Conservation (phyloP, 2,797 vertebrate genomes). For the Pyrocephalus nanus region DNA sequence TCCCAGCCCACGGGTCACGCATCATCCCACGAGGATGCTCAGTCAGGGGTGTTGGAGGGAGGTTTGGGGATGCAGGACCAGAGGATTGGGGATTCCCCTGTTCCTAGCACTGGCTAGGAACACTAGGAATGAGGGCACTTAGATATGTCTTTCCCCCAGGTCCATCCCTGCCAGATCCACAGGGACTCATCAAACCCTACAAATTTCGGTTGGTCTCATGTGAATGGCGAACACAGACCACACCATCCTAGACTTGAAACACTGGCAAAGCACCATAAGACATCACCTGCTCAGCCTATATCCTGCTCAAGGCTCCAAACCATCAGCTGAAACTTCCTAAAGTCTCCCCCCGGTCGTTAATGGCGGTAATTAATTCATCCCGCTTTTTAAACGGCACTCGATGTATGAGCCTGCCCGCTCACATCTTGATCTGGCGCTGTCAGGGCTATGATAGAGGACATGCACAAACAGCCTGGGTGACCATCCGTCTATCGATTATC, state of each 20-base stretch:
- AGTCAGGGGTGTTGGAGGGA: neutral
- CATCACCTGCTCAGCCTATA: neutral
- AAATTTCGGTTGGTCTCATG: accelerated
- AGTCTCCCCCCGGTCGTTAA: neutral
- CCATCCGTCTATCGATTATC: slow-evolving; percentile 1
- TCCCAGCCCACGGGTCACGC: accelerated
- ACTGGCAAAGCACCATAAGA: neutral
- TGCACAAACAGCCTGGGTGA: slow-evolving; percentile 27
- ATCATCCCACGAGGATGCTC: neutral
- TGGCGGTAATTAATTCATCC: slow-evolving; percentile 27
- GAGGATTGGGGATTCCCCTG: neutral
- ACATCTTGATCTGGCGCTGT: neutral
- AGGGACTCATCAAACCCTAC: neutral
- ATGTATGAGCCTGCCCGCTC: slow-evolving; percentile 14
- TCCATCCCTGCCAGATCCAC: neutral
- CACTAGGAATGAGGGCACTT: neutral
- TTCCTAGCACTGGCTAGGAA: neutral
- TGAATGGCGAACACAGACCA: accelerated
- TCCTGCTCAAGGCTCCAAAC: neutral
- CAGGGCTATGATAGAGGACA: slow-evolving; percentile 58
- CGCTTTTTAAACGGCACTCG: neutral
- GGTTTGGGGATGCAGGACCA: neutral
- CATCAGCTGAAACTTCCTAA: neutral
- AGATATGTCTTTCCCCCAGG: accelerated
- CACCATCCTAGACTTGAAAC: neutral